Evolutionary conservation across 64 coral and sea anemone genomes (phyloP).

Genomic region (Astreopora myriophthalma): DNA sequence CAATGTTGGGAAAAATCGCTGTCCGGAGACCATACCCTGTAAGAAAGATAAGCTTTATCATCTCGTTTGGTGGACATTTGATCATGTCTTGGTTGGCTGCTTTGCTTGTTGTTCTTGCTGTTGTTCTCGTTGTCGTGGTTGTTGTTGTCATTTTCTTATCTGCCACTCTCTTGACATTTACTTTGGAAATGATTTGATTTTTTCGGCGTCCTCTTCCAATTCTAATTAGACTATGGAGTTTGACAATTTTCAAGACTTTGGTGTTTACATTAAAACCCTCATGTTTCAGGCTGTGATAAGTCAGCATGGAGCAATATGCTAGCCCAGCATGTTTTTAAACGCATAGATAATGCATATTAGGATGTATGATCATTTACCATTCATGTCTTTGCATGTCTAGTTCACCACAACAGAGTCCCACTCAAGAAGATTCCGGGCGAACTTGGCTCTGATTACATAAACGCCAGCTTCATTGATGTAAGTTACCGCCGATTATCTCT

Average conservation of each 20-base stretch:
- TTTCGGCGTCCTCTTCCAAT: too few relatives aligned
- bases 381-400: neutral
- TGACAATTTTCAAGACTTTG: too few relatives aligned
- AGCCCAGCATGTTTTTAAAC: too few relatives aligned
- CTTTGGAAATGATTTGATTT: too few relatives aligned
- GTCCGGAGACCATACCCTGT: slow-evolving; percentile 78
- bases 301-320: too few relatives aligned
- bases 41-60: neutral
- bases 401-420: slow-evolving; percentile 71
- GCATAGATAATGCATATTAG: too few relatives aligned
- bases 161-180: too few relatives aligned
- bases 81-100: neutral
- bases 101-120: neutral
- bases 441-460: slow-evolving; percentile 85
- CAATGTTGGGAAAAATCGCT: slow-evolving; percentile 81
- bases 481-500: slow-evolving; percentile 43
- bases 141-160: too few relatives aligned
- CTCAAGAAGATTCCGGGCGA: slow-evolving; percentile 43
- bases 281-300: too few relatives aligned
- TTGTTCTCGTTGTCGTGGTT: too few relatives aligned
- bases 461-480: slow-evolving; percentile 97
- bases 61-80: neutral
- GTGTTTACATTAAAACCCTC: too few relatives aligned
- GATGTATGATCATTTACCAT: neutral
- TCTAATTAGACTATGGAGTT: too few relatives aligned